Evolutionary conservation across 1,140 invertebrate genomes (phyloP).

Genomic region (Tigriopus japonicus): DNA sequence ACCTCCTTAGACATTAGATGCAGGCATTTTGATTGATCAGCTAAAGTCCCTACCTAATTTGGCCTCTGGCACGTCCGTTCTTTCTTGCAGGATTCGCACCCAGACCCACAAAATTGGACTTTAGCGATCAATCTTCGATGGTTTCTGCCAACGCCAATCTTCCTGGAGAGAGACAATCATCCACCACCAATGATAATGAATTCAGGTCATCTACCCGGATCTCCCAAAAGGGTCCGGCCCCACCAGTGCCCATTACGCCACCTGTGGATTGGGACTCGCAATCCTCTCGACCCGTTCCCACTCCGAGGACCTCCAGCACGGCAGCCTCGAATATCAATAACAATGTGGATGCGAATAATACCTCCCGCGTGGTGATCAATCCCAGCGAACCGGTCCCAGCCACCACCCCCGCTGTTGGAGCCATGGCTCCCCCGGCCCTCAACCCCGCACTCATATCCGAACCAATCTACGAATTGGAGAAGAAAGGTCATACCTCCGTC

Average conservation of each 20-base stretch:
- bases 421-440: too few species aligned
- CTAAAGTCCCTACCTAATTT: too few species aligned
- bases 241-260: not conserved
- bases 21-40: too few species aligned
- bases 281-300: too few species aligned
- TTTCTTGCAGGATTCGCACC: constrained; percentile 12
- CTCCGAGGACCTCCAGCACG: too few species aligned
- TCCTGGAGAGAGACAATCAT: not conserved
- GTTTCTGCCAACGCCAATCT: not conserved
- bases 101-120: constrained; percentile 12
- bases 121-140: not conserved
- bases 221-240: not conserved
- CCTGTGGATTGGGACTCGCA: not conserved
- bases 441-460: not conserved
- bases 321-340: too few species aligned
- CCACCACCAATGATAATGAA: not conserved
- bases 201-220: not conserved
- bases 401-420: too few species aligned
- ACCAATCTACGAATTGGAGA: constrained; percentile 12
- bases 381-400: not conserved
- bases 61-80: too few species aligned
- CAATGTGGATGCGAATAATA: not conserved
- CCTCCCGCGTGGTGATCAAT: constrained; percentile 2
- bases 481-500: constrained; percentile 14
- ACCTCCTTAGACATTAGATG: too few species aligned